Percentiles rank a stretch among this genome's conserved stretches.
Conservation (phyloP, 2,797 vertebrate species). For the Muraenolepis orangiensis region DNA sequence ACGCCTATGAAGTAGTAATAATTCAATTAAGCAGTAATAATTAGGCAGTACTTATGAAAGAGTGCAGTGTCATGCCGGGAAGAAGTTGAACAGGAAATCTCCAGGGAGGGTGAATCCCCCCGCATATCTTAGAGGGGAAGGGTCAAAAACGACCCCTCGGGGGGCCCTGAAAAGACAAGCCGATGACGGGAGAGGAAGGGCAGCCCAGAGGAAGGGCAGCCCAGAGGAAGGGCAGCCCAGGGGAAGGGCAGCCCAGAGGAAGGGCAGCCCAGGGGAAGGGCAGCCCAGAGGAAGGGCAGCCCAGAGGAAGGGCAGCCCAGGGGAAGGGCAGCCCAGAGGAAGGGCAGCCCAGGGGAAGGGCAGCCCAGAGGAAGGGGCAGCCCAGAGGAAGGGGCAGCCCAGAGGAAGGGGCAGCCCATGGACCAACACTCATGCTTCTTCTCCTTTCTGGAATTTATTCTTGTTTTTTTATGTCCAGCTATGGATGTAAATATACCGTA, state of each 20-base stretch:
- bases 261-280: background rate
- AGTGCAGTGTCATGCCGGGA: background rate
- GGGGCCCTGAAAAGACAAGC: background rate
- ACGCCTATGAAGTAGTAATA: background rate
- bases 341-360: background rate
- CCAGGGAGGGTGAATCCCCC: background rate
- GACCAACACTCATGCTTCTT: background rate
- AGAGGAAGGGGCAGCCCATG: background rate
- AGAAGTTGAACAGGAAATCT: background rate
- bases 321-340: background rate
- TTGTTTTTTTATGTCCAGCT: background rate
- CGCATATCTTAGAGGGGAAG: background rate
- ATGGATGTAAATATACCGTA: too few species aligned
- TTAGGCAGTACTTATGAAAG: too few species aligned
- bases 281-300: background rate
- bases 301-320: background rate
- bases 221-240: background rate
- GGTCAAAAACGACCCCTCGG: background rate
- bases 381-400: background rate
- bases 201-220: background rate
- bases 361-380: background rate
- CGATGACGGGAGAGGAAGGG: background rate
- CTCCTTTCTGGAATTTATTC: background rate
- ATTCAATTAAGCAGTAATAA: too few species aligned
- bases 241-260: background rate